Evolutionary conservation across 2,797 vertebrate species (phyloP).

Genomic region (Tragelaphus eurycerus): DNA sequence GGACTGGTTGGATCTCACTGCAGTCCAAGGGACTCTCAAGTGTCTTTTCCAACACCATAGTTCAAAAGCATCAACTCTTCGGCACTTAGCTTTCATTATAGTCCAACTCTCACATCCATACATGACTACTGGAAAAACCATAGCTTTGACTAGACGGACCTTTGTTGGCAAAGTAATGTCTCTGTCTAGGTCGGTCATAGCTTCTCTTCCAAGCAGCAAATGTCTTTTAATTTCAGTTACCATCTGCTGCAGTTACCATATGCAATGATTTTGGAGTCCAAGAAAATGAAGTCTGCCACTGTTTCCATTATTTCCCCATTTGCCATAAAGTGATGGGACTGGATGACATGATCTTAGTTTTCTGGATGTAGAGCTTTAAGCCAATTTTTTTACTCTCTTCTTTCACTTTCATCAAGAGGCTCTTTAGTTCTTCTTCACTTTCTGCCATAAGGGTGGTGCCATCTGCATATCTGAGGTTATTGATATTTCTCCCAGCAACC

Average conservation of each 20-base stretch:
- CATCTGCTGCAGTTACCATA: background rate
- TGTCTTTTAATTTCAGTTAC: background rate
- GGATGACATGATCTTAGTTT: background rate
- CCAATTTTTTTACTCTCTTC: background rate
- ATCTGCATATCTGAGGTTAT: background rate
- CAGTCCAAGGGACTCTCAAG: background rate
- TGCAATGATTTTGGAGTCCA: background rate
- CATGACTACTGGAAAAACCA: background rate
- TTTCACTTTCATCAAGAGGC: background rate
- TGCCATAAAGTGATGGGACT: background rate
- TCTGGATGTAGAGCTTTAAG: background rate
- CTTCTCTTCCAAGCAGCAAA: background rate
- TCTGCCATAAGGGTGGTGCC: background rate
- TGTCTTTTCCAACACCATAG: background rate
- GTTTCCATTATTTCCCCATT: background rate
- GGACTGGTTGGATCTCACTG: background rate
- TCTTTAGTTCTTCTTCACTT: background rate
- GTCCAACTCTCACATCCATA: background rate
- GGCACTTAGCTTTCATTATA: background rate
- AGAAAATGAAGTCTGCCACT: background rate
- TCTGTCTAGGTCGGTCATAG: background rate
- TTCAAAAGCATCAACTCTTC: background rate
- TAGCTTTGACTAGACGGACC: background rate
- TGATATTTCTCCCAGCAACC: background rate
- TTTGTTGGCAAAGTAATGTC: background rate